Evolutionary conservation across 2,797 vertebrate genomes (phyloP), one percentile per base, ranked within the genome.

Genomic region (Lagodon rhomboides): DNA sequence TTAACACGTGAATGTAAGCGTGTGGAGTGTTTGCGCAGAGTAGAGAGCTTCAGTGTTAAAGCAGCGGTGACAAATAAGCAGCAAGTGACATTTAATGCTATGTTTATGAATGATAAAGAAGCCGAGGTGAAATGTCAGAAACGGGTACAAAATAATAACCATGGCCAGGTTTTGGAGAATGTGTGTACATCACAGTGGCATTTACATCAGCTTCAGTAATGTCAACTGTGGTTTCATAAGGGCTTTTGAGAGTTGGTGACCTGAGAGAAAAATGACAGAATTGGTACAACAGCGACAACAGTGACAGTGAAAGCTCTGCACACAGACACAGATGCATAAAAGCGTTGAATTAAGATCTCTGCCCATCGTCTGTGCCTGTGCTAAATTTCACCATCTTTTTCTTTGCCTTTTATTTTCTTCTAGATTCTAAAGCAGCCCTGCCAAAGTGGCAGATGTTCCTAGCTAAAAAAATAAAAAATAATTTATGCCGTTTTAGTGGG

Each of bases 1-100:
- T 89, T 77, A 83, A 89, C 83, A 87, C 73, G 73, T 80, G 90
- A 89, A 80, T 23, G 87, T 79, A 93, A 90, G 93, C 92, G 73
- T 81, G 93, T 87, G 78, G 68, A 72, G 66, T 77, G 75, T 79
- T 25, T 47, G 79, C 64, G 58, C 34, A 34, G 34, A 34, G 3
- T 1, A 50, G 64, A 60, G 68, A 79, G 90, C 68, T 81, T 83
- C 38, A 66, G 62, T 44, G 75, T 75, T 68, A 89, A 75, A 68
- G 66, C 54, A 47, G 75, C 70, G 22, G 54, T 68, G 74, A 77
- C n/a, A 64, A 25, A 58, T 9, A 77, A 86, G 85, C 68, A 67
- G 77, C 43, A 79, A 68, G 85, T 66, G 68, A 72, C 44, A 69
- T 49, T 73, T 53, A 67, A 10, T 47, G 63, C 20, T 66, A 54